Evolutionary conservation across 64 coral and sea anemone species (phyloP).

Genomic region (Pocillopora damicornis): DNA sequence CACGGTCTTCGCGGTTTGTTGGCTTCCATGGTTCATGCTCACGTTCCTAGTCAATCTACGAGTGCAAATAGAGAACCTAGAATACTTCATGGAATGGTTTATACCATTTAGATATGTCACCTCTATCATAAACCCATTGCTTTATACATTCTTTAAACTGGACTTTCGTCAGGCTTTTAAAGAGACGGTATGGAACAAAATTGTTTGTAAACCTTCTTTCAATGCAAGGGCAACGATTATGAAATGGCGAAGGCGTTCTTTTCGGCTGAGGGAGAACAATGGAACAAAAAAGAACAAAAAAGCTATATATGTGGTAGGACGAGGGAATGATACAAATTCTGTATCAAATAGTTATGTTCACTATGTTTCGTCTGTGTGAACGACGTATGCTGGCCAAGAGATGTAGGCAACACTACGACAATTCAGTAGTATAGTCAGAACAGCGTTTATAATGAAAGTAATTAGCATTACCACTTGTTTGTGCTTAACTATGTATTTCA

Average conservation of each 20-base stretch:
- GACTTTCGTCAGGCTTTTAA: slow-evolving; percentile 65
- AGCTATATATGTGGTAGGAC: not conserved
- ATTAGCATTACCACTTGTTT: not conserved
- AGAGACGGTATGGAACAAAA: slow-evolving; percentile 21
- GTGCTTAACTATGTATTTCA: not conserved
- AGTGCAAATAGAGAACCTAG: slow-evolving; percentile 7
- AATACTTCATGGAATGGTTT: slow-evolving; percentile 8
- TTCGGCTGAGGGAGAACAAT: not conserved
- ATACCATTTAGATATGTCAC: slow-evolving; percentile 49
- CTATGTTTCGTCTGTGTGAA: not conserved
- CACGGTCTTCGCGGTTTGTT: slow-evolving; percentile 54
- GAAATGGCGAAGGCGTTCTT: not conserved
- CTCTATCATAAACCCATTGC: slow-evolving; percentile 44
- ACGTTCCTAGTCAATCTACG: slow-evolving; percentile 35
- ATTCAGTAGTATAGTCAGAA: not conserved
- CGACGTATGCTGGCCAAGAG: not conserved
- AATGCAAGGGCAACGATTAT: not conserved
- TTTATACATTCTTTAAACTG: slow-evolving; percentile 82
- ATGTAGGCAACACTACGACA: too few relatives aligned
- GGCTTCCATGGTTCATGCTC: slow-evolving; percentile 72
- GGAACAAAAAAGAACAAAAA: not conserved
- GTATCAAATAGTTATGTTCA: not conserved
- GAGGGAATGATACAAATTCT: not conserved
- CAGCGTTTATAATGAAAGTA: not conserved
- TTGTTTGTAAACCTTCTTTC: not conserved